Evolutionary conservation across 2,888 invertebrate genomes (phyloP), one percentile per base, ranked within the genome.

Genomic region (Drosophila rellima): DNA sequence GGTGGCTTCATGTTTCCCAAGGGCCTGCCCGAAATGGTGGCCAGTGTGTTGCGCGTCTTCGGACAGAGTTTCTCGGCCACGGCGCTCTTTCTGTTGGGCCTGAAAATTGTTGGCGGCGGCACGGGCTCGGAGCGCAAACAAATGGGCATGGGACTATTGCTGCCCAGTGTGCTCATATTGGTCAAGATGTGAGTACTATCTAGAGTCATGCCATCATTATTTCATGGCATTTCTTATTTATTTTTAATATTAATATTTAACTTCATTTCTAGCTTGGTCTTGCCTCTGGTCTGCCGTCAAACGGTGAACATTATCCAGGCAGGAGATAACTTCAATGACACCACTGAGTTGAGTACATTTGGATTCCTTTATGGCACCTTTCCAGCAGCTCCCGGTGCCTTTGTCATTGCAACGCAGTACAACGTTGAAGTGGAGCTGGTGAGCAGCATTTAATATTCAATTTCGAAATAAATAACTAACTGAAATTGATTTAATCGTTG

Each of bases 331-430:
- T 94, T 94, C 15, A 95, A 96, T 17, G 96, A 97, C 81, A 97
- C 97, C 0, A 93, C 95, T 10, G 96, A 97, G 74, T 93, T 97
- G 63, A 97, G 97, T 77, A 98, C 97, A 40, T 98, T 97, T 91
- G 98, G 97, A 0, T 99, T 99, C 93, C 94, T 99, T 0, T 98
- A 98, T 91, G 98, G 99, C 59, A 98, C 98, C 0, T 97, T 99
- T 92, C 99, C 99, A 0, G 96, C 98, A 1, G 98, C 98, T 0
- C 98, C 98, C 0, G 97, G 97, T n/a, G 97, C 98, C 0, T 98
- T 98, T 92, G 97, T 99, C 3, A 98, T 98, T 92, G 97, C 98
- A 1, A 95, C 96, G 42, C 95, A 97, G 74, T 98, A 98, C 91
- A 95, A 95, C 77, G 92, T 97, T 56, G 97, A 97, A 91, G 95